These are phyloP conservation scores for Agriopis aurantiaria DNA, from an alignment of 2,888 invertebrate species.

Conservation along the genomic window DNA sequence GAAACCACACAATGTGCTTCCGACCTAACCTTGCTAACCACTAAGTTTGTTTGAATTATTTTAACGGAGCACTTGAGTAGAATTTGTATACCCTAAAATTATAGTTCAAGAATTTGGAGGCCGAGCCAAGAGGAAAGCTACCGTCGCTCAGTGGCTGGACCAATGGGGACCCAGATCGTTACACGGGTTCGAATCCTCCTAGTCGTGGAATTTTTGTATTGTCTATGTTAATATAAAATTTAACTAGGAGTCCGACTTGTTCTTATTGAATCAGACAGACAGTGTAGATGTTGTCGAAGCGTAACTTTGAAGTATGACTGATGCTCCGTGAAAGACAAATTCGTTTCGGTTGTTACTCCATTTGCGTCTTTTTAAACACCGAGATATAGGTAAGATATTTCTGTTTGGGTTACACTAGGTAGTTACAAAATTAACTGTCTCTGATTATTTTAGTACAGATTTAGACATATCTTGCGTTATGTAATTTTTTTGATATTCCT, in stretches of 20 bases:
- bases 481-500: no score
- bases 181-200: background rate
- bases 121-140: no score
- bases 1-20: no score
- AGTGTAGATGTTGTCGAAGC: conserved; percentile 13
- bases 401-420: background rate
- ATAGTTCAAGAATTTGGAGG: no score
- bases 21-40: no score
- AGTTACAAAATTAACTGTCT: background rate
- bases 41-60: no score
- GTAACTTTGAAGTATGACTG: conserved; percentile 24
- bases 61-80: no score
- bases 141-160: background rate
- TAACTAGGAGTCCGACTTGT: no score
- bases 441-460: no score
- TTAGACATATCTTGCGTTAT: no score
- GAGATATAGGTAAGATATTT: conserved; percentile 7
- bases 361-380: conserved; percentile 12
- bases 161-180: background rate
- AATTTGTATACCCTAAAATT: no score
- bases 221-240: background rate
- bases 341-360: conserved; percentile 22
- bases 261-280: background rate
- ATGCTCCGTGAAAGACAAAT: conserved; percentile 38
- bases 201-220: background rate